phyloP scores from a whole-genome alignment of 2,888 invertebrate genomes.

The Rhagium mordax region DNA sequence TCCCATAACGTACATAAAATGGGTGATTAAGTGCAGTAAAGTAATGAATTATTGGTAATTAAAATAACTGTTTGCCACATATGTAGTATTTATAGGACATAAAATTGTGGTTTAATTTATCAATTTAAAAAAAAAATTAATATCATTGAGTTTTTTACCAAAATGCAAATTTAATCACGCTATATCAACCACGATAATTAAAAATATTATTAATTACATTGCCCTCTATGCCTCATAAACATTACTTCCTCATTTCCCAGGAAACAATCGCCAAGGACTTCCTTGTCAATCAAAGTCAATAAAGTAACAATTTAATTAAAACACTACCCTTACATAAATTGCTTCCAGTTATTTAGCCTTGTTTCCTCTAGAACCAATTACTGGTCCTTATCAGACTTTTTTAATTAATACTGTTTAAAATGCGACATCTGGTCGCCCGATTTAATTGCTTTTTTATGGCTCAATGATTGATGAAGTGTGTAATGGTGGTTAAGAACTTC shows the following conservation, averaged over 20 bases:
- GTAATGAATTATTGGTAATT: no score
- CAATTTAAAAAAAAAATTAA: no score
- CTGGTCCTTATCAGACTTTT: neutral
- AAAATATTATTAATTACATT: neutral
- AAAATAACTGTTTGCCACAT: no score
- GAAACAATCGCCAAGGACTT: neutral
- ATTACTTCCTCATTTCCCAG: neutral
- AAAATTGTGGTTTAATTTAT: no score
- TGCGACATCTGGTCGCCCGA: neutral
- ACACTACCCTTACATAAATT: conserved; percentile 10
- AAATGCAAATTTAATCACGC: neutral
- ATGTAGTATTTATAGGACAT: no score
- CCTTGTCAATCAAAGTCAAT: conserved; percentile 17
- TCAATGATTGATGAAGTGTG: neutral
- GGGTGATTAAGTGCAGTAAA: no score
- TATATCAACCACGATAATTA: neutral
- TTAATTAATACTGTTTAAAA: conserved; percentile 10
- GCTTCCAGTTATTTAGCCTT: conserved; percentile 7
- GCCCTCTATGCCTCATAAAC: neutral
- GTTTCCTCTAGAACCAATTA: neutral
- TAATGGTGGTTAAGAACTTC: neutral
- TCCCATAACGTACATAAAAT: no score
- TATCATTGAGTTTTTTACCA: no score
- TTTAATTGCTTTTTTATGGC: neutral
- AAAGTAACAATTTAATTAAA: conserved; percentile 18